phyloP scores from a whole-genome alignment of 1,140 invertebrate genomes.

The Epicauta chinensis region DNA sequence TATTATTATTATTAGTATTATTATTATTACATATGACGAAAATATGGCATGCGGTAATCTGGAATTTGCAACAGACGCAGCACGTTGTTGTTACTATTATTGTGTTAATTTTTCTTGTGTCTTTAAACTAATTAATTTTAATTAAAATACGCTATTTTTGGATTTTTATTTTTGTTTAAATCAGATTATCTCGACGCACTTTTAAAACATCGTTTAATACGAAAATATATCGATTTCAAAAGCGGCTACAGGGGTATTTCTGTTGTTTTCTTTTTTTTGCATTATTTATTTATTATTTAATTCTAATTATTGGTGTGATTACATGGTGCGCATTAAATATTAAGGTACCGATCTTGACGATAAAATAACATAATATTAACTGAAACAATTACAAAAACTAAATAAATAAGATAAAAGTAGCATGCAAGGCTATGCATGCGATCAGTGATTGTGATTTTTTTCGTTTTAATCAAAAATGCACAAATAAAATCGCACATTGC shows the following conservation, averaged over 20 bases:
- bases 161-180: slow-evolving; percentile 15
- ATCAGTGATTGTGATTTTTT: too few relatives aligned
- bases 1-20: not conserved
- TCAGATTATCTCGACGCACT: slow-evolving; percentile 42
- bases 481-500: too few relatives aligned
- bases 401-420: too few relatives aligned
- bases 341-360: slow-evolving; percentile 3
- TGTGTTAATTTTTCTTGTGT: too few relatives aligned
- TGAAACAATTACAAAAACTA: too few relatives aligned
- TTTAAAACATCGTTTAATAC: slow-evolving; percentile 32
- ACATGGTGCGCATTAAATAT: slow-evolving; percentile 33
- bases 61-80: slow-evolving; percentile 16
- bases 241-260: slow-evolving; percentile 22
- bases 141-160: slow-evolving; percentile 10
- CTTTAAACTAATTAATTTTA: too few relatives aligned
- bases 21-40: not conserved
- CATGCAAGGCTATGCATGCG: too few relatives aligned
- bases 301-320: slow-evolving; percentile 24
- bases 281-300: slow-evolving; percentile 12
- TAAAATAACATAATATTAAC: too few relatives aligned
- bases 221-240: slow-evolving; percentile 37
- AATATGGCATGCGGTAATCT: slow-evolving; percentile 15
- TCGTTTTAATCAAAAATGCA: too few relatives aligned
- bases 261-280: too few relatives aligned
- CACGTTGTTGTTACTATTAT: slow-evolving; percentile 6